Percentiles rank a stretch among this genome's conserved stretches.
Evolutionary conservation across 2,113 vertebrate species (phyloP).

Genomic region (Rhadina sibilatrix): DNA sequence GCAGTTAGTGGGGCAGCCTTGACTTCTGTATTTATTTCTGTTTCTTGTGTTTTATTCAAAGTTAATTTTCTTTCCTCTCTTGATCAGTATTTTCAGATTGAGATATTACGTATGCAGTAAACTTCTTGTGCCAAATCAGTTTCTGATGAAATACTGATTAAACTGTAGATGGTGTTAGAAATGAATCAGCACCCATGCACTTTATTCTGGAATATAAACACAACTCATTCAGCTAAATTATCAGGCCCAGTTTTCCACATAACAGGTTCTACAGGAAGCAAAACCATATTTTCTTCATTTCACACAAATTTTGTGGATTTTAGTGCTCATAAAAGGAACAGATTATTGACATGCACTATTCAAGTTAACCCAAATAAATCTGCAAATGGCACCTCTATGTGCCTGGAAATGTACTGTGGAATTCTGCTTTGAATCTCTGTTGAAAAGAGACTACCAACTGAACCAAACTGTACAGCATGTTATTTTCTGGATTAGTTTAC

Average conservation of each 20-base stretch:
- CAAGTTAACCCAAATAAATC: not conserved
- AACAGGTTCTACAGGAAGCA: slow-evolving; percentile 18
- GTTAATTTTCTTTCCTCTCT: not conserved
- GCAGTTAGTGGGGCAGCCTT: not conserved
- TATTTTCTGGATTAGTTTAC: not conserved
- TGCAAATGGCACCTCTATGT: not conserved
- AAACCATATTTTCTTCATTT: not conserved
- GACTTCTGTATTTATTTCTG: not conserved
- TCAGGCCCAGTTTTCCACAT: not conserved
- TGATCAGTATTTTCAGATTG: not conserved
- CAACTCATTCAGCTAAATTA: not conserved
- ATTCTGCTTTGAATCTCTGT: not conserved
- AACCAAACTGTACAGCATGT: not conserved
- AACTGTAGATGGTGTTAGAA: not conserved
- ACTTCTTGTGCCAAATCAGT: not conserved
- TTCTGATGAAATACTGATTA: not conserved
- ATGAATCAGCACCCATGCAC: not conserved
- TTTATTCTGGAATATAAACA: not conserved
- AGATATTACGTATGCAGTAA: not conserved
- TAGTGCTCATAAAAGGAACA: slow-evolving; percentile 21
- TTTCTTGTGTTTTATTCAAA: not conserved
- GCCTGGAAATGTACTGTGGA: not conserved
- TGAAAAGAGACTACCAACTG: not conserved
- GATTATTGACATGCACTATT: not conserved
- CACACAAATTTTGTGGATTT: not conserved